Evolutionary conservation across 2,113 vertebrate species (phyloP), one percentile per base, ranked within the genome.

Genomic region (Anser brachyrhynchus): DNA sequence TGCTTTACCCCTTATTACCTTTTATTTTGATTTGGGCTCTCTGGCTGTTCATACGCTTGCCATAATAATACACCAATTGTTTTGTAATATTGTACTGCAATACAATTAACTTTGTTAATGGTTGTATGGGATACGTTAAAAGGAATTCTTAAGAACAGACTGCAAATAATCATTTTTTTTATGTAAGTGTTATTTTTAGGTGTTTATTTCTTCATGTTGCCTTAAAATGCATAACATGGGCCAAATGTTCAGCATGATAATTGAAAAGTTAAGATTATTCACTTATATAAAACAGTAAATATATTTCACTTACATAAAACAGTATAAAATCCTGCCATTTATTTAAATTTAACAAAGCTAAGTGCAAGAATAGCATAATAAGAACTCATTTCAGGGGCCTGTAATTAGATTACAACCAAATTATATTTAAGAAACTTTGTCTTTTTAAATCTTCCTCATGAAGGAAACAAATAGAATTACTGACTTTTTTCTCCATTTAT

Each of bases 111-210:
- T 57, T 91, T 69, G 25, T 52, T 78, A 80, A 14, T 51, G 4
- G 2, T 80, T 13, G 2, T 35, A 39, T 16, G 29, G 37, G 46
- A 46, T 66, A 43, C 0, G 1, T 11, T 16, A 43, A 17, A 62
- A 82, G 11, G 20, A 86, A 9, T 33, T 83, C 28, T 64, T 87
- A 46, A 74, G 43, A 86, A 80, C n/a, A 31, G n/a, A 67, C 18
- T 3, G 7, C 37, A 89, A 92, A 61, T 31, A 79, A 66, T 1
- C 20, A 71, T 25, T 74, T 61, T 83, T 55, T 74, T 59, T 83
- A 51, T 41, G 67, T 52, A 85, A 89, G 37, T 52, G 75, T 28
- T 15, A 31, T 71, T 92, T 80, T 86, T 71, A 75, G 6, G 35
- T 61, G 13, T 23, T 70, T 5, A 37, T 92, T 84, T 95, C 69